A percentile compares a stretch with the other conserved stretches of the same genome.
Conservation (phyloP, 2,888 invertebrate species). For the Spilosoma lubricipeda region DNA sequence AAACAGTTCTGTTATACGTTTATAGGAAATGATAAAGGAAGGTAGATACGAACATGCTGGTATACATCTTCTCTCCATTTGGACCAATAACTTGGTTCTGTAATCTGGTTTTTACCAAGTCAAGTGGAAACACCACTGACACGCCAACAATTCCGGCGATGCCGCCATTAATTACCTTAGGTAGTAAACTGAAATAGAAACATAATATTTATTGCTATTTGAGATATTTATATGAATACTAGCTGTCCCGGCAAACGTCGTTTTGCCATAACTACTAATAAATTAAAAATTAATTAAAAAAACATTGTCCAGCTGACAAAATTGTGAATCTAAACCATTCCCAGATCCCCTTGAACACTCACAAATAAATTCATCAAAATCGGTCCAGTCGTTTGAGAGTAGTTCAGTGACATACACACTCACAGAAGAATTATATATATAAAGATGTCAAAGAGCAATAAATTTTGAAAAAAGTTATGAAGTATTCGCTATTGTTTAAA, state of each 20-base stretch:
- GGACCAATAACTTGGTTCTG: constrained; percentile 98
- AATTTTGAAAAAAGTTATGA: neutral
- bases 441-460: neutral
- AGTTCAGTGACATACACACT: no score
- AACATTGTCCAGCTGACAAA: no score
- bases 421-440: no score
- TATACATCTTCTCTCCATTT: constrained; percentile 96
- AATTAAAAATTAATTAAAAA: no score
- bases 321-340: no score
- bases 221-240: no score
- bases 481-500: neutral
- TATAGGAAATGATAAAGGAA: neutral
- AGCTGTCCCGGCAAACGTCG: no score
- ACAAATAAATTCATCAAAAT: no score
- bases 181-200: constrained; percentile 89
- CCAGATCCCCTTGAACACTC: no score
- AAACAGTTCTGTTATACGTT: no score
- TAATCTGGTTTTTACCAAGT: constrained; percentile 98
- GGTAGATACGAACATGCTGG: constrained; percentile 92
- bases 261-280: no score
- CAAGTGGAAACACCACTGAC: constrained; percentile 98
- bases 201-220: neutral
- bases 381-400: no score
- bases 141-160: constrained; percentile 99
- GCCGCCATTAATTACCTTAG: constrained; percentile 98